Evolutionary conservation across 2,113 vertebrate genomes (phyloP), one percentile per base, ranked within the genome.

Genomic region (Tetrao urogallus): DNA sequence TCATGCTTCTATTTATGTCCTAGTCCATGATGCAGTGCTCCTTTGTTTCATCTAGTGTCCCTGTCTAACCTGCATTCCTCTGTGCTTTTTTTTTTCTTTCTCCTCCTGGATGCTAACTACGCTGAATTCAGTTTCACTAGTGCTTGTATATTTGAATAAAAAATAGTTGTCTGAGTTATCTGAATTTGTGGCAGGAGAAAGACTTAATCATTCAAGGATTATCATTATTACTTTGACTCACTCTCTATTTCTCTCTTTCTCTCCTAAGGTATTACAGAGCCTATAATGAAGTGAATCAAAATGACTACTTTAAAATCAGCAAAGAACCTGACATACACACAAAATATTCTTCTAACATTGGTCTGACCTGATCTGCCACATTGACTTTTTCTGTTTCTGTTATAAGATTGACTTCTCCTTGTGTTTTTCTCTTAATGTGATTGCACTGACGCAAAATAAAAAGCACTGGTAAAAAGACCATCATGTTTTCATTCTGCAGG

Each of bases 271-370:
- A 95, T 89, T 95, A 91, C 92, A 97, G 86, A 78, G 90, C 76
- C 90, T 96, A 95, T 94, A 97, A 97, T 96, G 93, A 97, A 97
- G 94, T 95, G 96, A 98, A 97, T 97, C 89, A 94, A 97, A 97
- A 97, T 97, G 91, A 94, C 95, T 96, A 74, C 83, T 94, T 91
- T 94, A 97, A 97, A 86, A 92, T 69, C 93, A 95, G 87, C 38
- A 87, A 95, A 91, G 92, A 94, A 97, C 83, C 94, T 97, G 96
- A 96, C 90, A 83, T 92, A 96, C 94, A 97, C 97, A 96, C 86
- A 89, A 97, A 98, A 96, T 95, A 96, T 95, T 89, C 91, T 95
- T 96, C 97, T 91, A 97, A 90, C 89, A 74, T 90, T 90, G 91
- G 71, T 92, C 89, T 97, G 89, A 96, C 82, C 89, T 95, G 96